Evolutionary conservation across 2,113 vertebrate species (phyloP).

Genomic region (Poeciliopsis turrubarensis): DNA sequence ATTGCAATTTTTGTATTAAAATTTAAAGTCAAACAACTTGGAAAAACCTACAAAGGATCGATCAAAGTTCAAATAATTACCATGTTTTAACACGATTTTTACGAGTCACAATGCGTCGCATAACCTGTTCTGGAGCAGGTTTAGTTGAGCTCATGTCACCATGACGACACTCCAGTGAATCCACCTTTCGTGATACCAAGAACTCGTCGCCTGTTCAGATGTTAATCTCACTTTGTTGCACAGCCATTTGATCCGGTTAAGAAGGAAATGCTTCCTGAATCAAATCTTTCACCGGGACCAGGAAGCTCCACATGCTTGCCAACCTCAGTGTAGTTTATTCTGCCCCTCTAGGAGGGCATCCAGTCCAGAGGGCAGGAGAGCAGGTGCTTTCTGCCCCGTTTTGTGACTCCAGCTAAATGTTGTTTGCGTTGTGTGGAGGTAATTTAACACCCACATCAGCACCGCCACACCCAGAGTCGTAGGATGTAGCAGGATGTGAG

Average conservation of each 20-base stretch:
- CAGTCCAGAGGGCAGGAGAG: background rate
- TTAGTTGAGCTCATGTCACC: background rate
- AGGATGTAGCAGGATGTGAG: background rate
- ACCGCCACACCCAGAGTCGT: background rate
- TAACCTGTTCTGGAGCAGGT: background rate
- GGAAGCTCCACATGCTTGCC: background rate
- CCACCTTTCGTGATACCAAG: too few relatives aligned
- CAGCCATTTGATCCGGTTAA: background rate
- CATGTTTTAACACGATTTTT: too few relatives aligned
- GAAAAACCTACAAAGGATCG: too few relatives aligned
- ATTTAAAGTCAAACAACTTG: background rate
- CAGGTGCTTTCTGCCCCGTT: background rate
- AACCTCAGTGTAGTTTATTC: background rate
- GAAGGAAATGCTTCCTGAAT: background rate
- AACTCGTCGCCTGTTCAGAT: background rate
- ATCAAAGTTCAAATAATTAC: too few relatives aligned
- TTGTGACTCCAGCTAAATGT: conserved; percentile 8
- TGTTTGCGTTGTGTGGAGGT: conserved; percentile 8
- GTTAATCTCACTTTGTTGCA: background rate
- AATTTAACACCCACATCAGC: conserved; percentile 1
- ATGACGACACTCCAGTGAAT: too few relatives aligned
- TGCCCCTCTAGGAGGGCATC: background rate
- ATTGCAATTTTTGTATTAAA: background rate
- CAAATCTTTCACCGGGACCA: background rate
- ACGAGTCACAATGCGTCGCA: too few relatives aligned